Conservation (phyloP, 2,888 invertebrate species). For the Meandrusa payeni region DNA sequence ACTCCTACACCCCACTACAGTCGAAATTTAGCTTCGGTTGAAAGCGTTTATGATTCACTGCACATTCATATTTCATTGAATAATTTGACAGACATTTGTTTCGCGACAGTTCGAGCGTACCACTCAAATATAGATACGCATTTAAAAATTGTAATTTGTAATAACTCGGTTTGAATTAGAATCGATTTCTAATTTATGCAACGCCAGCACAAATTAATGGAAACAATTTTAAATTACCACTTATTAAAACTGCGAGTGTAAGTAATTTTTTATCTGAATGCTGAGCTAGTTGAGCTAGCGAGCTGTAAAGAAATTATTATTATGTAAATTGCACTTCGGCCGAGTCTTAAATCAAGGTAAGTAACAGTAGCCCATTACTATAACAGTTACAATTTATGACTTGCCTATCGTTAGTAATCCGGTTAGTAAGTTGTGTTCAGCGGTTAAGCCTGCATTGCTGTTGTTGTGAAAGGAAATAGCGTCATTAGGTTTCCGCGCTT, state of each 20-base stretch:
- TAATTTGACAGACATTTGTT: constrained; percentile 20
- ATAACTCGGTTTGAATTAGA: too few relatives aligned
- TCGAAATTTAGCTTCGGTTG: constrained; percentile 14
- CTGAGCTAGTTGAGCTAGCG: too few relatives aligned
- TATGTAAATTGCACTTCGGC: constrained; percentile 42
- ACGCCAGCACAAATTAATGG: too few relatives aligned
- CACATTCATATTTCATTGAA: constrained; percentile 22
- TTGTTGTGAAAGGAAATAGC: constrained; percentile 64
- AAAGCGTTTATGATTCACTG: constrained; percentile 23
- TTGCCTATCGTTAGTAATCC: constrained; percentile 65
- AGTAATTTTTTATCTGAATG: too few relatives aligned
- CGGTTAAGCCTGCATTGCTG: constrained; percentile 63
- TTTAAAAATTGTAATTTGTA: too few relatives aligned
- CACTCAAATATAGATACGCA: too few relatives aligned
- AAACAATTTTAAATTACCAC: too few relatives aligned
- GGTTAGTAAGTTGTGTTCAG: constrained; percentile 72
- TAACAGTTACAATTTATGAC: constrained; percentile 70
- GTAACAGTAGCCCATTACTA: constrained; percentile 61
- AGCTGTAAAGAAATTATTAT: too few relatives aligned
- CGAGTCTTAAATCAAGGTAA: constrained; percentile 58
- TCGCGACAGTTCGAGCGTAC: constrained; percentile 8
- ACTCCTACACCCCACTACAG: background rate
- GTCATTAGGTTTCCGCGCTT: constrained; percentile 74
- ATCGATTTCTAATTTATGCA: too few relatives aligned
- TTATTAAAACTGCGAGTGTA: too few relatives aligned